phyloP scores from a whole-genome alignment of 1,140 invertebrate genomes.

The Drosophila mayri region DNA sequence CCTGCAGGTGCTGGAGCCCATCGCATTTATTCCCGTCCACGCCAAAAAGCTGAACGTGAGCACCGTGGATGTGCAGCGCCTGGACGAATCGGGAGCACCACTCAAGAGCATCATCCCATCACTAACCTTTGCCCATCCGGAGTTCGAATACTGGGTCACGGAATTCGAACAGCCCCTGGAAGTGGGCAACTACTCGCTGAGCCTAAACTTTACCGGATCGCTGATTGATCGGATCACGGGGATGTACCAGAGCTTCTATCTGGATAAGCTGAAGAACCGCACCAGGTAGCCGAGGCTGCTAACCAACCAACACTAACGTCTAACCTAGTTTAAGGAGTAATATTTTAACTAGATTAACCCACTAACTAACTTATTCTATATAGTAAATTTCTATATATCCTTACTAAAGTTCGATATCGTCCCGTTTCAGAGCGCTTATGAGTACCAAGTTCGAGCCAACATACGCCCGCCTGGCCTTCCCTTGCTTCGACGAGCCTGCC shows the following conservation, averaged over 20 bases:
- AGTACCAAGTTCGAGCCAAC: conserved; percentile 97
- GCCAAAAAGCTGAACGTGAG: conserved; percentile 86
- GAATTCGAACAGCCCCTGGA: conserved; percentile 85
- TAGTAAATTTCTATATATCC: too few relatives aligned
- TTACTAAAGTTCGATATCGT: not conserved
- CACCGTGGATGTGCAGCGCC: conserved; percentile 56
- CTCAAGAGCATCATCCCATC: conserved; percentile 46
- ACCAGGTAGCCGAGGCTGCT: conserved; percentile 86
- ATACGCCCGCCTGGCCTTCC: conserved; percentile 95
- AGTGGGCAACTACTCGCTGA: conserved; percentile 88
- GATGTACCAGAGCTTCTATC: conserved; percentile 92
- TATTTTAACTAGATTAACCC: not conserved
- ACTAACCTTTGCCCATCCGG: conserved; percentile 86
- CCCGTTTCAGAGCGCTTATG: conserved; percentile 89
- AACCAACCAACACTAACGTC: conserved; percentile 12
- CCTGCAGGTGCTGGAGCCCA: conserved; percentile 87
- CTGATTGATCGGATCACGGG: conserved; percentile 90
- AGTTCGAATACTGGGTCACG: conserved; percentile 90
- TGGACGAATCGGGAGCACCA: conserved; percentile 61
- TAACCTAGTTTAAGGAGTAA: conserved; percentile 7
- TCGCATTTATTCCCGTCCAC: conserved; percentile 90
- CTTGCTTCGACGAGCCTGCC: conserved; percentile 98
- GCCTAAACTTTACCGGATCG: conserved; percentile 89
- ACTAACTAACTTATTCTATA: not conserved
- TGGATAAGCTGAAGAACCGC: conserved; percentile 86